phyloP scores from a whole-genome alignment of 2,113 vertebrate species.

The Leptosomus discolor region DNA sequence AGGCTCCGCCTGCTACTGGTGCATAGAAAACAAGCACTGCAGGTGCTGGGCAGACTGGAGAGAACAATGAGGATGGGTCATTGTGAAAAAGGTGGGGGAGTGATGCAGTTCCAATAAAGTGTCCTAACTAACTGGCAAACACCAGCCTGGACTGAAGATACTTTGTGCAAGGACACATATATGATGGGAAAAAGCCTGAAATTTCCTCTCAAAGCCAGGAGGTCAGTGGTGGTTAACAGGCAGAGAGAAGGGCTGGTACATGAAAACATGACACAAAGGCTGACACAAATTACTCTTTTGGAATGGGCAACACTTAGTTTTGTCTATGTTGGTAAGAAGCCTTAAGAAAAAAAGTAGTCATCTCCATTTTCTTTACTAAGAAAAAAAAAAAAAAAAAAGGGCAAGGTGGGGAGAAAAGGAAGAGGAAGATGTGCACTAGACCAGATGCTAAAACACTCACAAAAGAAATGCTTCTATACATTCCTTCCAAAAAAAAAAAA shows the following conservation, averaged over 20 bases:
- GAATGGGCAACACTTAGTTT: not conserved
- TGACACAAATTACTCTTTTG: not conserved
- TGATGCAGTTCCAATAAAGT: not conserved
- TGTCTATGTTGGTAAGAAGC: not conserved
- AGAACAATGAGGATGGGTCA: not conserved
- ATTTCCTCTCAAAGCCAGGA: not conserved
- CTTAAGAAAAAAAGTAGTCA: not conserved
- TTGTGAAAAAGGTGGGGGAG: not conserved
- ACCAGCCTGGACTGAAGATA: not conserved
- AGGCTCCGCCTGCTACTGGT: not conserved
- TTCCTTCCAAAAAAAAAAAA: not conserved
- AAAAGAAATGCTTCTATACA: not conserved
- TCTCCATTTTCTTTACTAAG: not conserved
- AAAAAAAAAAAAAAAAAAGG: not conserved
- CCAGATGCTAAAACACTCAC: not conserved
- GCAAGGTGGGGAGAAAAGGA: accelerated
- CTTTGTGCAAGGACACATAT: not conserved
- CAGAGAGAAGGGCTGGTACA: not conserved
- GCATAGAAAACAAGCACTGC: not conserved
- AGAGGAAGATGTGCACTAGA: not conserved
- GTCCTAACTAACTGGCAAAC: not conserved
- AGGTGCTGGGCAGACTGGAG: not conserved
- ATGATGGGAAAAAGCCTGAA: not conserved
- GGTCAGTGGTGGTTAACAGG: not conserved
- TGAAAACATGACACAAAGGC: not conserved